Conservation (phyloP, 2,797 vertebrate species). For the Chelon labrosus region DNA sequence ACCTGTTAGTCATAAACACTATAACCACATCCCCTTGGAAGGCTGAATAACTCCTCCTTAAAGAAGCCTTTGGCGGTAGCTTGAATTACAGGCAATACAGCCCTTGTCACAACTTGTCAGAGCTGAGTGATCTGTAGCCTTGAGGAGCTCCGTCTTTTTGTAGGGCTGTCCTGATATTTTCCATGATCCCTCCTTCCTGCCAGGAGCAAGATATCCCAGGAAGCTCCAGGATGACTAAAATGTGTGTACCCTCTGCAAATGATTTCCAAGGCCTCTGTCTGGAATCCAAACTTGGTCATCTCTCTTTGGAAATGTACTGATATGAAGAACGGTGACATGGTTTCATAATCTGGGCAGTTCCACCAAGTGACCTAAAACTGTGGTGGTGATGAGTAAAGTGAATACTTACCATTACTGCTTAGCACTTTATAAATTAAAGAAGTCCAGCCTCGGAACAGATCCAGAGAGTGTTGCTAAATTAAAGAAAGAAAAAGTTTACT, state of each 20-base stretch:
- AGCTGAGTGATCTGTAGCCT: constrained; percentile 29
- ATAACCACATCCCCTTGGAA: neutral
- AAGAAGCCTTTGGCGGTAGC: constrained; percentile 30
- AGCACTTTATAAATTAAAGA: too few species aligned
- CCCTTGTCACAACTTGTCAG: constrained; percentile 60
- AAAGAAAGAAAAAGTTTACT: too few species aligned
- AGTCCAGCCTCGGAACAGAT: too few species aligned
- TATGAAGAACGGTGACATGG: neutral
- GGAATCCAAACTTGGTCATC: constrained; percentile 38
- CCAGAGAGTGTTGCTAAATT: too few species aligned
- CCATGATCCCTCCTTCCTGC: neutral
- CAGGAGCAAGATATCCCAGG: constrained; percentile 13
- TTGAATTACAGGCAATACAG: constrained; percentile 25
- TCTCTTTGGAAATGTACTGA: constrained; percentile 22
- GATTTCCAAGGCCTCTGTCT: constrained; percentile 12
- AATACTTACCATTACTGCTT: too few species aligned
- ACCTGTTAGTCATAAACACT: constrained; percentile 28
- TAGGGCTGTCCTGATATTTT: constrained; percentile 6
- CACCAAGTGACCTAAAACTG: too few species aligned
- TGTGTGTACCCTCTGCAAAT: constrained; percentile 1
- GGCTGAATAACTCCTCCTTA: constrained; percentile 24
- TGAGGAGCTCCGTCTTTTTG: constrained; percentile 25
- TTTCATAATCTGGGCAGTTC: too few species aligned
- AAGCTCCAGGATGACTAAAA: constrained; percentile 28
- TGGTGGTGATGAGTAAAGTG: too few species aligned